Percentiles rank a stretch among this genome's conserved stretches.
Evolutionary conservation across 2,113 vertebrate species (phyloP).

Genomic region (Rhabdornis inornatus): DNA sequence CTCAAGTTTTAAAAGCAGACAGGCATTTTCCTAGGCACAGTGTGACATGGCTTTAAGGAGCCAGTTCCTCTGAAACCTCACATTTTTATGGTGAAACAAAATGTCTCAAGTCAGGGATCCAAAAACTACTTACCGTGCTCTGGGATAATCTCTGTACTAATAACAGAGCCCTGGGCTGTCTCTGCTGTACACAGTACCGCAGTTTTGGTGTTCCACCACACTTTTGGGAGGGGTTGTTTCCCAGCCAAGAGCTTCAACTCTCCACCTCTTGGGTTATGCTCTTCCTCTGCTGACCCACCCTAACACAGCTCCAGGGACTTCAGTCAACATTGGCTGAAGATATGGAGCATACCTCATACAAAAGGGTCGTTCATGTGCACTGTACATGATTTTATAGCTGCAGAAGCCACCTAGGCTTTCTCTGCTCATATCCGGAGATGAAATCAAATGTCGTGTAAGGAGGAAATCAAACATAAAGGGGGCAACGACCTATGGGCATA

Average conservation of each 20-base stretch:
- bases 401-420: not conserved
- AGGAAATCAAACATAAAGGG: conserved; percentile 56
- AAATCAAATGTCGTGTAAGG: conserved; percentile 46
- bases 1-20: not conserved
- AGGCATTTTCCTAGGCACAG: not conserved
- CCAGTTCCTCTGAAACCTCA: not conserved
- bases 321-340: not conserved
- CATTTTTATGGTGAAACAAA: not conserved
- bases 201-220: not conserved
- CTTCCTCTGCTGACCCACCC: not conserved
- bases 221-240: not conserved
- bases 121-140: not conserved
- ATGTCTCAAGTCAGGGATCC: not conserved
- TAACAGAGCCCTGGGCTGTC: not conserved
- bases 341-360: not conserved
- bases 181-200: too few species aligned
- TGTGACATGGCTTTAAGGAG: not conserved
- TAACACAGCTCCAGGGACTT: not conserved
- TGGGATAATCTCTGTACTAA: not conserved
- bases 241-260: not conserved
- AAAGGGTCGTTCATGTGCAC: not conserved
- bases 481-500: not conserved
- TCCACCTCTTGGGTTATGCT: not conserved
- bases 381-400: not conserved
- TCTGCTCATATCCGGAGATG: conserved; percentile 19